A percentile compares a stretch with the other conserved stretches of the same genome.
Conservation (phyloP, 2,888 invertebrate genomes). For the Taphrorychus bicolor region DNA sequence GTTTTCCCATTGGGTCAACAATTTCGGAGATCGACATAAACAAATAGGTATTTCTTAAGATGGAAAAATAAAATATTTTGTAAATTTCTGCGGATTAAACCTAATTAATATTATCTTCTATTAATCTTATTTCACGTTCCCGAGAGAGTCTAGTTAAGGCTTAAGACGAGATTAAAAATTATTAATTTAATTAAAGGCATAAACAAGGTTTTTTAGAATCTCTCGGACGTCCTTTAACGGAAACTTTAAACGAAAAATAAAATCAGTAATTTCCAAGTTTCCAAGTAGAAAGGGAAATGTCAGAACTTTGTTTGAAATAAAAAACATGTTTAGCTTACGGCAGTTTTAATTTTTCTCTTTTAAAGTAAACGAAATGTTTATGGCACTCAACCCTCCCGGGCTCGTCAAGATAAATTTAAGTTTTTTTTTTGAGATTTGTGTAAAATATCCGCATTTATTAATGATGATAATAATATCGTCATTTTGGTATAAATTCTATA, state of each 20-base stretch:
- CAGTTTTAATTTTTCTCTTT: conserved; percentile 1
- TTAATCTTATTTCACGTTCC: too few species aligned
- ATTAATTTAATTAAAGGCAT: not conserved
- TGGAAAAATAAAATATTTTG: too few species aligned
- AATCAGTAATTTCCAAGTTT: conserved; percentile 1
- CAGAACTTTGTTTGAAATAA: not conserved
- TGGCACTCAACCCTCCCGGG: not conserved
- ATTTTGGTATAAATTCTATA: too few species aligned
- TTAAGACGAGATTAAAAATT: not conserved
- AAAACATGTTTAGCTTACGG: not conserved
- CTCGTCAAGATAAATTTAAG: not conserved
- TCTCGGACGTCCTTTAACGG: not conserved
- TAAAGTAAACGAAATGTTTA: not conserved
- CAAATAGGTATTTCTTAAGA: too few species aligned
- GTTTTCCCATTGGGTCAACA: too few species aligned
- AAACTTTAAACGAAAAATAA: not conserved
- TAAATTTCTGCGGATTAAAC: too few species aligned
- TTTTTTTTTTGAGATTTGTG: too few species aligned
- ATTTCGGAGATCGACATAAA: too few species aligned
- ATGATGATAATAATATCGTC: too few species aligned
- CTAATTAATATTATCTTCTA: too few species aligned
- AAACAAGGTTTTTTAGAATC: not conserved
- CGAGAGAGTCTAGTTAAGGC: too few species aligned
- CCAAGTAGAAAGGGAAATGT: not conserved
- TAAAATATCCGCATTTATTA: too few species aligned